Conservation (phyloP, 2,113 vertebrate species). For the Psittacus erithacus region DNA sequence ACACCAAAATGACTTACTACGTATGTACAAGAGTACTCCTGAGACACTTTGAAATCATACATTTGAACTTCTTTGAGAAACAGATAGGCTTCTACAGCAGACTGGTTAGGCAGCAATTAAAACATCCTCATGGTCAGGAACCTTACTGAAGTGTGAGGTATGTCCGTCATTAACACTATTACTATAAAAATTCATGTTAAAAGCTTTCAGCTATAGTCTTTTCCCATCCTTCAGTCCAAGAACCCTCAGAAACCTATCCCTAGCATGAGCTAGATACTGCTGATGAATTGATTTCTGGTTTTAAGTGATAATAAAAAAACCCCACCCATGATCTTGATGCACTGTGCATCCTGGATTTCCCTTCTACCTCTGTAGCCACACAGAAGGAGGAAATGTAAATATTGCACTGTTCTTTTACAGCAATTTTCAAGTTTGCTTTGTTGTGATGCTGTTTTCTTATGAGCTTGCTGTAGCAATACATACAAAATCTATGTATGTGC, state of each 20-base stretch:
- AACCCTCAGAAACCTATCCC: neutral
- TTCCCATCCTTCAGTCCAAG: neutral
- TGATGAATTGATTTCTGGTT: neutral
- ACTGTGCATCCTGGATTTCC: neutral
- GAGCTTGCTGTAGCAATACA: neutral
- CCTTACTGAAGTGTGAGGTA: neutral
- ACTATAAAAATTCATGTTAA: neutral
- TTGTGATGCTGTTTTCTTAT: neutral
- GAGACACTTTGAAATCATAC: neutral
- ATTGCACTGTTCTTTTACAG: neutral
- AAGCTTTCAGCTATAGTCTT: rapidly evolving
- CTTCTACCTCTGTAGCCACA: neutral
- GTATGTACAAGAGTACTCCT: neutral
- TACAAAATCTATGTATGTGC: neutral
- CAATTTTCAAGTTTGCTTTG: neutral
- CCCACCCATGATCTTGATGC: neutral
- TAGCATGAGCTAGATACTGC: neutral
- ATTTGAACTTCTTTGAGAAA: neutral
- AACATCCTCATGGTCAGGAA: neutral
- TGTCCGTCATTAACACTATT: neutral
- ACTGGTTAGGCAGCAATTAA: conserved; percentile 19
- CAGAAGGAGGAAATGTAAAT: neutral
- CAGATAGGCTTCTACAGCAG: neutral
- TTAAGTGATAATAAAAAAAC: neutral
- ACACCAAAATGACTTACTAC: neutral